These are phyloP conservation scores for Zaprionus obscuricornis DNA, from an alignment of 2,888 invertebrate species.

Conservation along the genomic window DNA sequence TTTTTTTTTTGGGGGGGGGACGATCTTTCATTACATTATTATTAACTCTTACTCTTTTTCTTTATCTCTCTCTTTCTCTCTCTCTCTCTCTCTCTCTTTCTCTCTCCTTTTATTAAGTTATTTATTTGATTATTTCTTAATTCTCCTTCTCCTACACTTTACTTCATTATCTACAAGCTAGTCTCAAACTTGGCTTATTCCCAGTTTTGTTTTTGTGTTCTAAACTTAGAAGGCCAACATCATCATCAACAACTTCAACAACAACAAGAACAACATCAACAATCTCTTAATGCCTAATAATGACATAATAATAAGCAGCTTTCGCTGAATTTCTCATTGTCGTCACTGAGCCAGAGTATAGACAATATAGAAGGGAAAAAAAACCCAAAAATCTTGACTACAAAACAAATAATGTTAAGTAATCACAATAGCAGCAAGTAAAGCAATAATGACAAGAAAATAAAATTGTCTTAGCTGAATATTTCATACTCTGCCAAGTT, in stretches of 20 bases:
- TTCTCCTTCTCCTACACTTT: no score
- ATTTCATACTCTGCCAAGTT: no score
- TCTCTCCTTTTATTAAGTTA: background rate
- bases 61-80: background rate
- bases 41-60: background rate
- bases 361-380: no score
- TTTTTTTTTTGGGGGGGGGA: no score
- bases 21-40: no score
- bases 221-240: slow-evolving; percentile 44
- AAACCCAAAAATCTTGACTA: slow-evolving; percentile 30
- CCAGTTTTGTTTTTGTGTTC: slow-evolving; percentile 22
- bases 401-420: background rate
- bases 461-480: no score
- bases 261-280: no score
- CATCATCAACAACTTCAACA: slow-evolving; percentile 17
- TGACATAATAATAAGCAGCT: slow-evolving; percentile 33
- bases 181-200: slow-evolving; percentile 15
- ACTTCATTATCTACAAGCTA: no score
- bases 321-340: slow-evolving; percentile 54
- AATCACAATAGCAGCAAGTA: slow-evolving; percentile 8
- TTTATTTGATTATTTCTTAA: background rate
- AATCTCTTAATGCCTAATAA: no score
- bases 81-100: no score
- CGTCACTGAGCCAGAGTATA: slow-evolving; percentile 28
- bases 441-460: slow-evolving; percentile 8